Percentiles rank a stretch among this genome's conserved stretches.
Evolutionary conservation across 1,140 invertebrate genomes (phyloP).

Genomic region (Fopius arisanus): DNA sequence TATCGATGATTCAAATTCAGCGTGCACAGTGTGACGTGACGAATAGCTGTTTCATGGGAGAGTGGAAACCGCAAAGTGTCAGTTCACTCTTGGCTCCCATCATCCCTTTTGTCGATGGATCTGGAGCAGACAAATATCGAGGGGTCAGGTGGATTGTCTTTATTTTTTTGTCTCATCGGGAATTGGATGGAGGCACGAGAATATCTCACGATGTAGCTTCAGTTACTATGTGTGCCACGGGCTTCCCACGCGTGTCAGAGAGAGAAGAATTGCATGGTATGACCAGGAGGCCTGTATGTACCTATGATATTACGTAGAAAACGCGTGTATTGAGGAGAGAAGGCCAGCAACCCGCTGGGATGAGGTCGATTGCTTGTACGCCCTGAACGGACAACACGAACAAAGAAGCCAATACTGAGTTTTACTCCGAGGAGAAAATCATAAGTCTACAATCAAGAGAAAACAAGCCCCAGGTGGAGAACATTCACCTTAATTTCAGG

Average conservation of each 20-base stretch:
- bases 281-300: not conserved
- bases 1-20: too few species aligned
- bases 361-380: conserved; percentile 6
- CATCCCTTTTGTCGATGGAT: not conserved
- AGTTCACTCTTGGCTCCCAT: not conserved
- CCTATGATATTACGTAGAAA: conserved; percentile 15
- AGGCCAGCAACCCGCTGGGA: conserved; percentile 10
- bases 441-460: too few species aligned
- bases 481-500: too few species aligned
- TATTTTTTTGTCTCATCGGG: too few species aligned
- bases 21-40: too few species aligned
- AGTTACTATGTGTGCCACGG: conserved; percentile 48
- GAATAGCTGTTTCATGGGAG: too few species aligned
- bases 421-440: not conserved
- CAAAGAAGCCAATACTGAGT: not conserved
- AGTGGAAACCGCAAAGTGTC: not conserved
- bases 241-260: conserved; percentile 50
- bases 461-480: too few species aligned
- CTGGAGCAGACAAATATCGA: not conserved
- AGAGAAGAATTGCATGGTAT: not conserved
- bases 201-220: not conserved
- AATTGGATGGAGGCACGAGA: not conserved
- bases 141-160: too few species aligned
- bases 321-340: conserved; percentile 9
- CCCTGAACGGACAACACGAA: not conserved